A percentile compares a stretch with the other conserved stretches of the same genome.
Conservation (phyloP, 2,888 invertebrate genomes). For the Cyclophora punctaria region DNA sequence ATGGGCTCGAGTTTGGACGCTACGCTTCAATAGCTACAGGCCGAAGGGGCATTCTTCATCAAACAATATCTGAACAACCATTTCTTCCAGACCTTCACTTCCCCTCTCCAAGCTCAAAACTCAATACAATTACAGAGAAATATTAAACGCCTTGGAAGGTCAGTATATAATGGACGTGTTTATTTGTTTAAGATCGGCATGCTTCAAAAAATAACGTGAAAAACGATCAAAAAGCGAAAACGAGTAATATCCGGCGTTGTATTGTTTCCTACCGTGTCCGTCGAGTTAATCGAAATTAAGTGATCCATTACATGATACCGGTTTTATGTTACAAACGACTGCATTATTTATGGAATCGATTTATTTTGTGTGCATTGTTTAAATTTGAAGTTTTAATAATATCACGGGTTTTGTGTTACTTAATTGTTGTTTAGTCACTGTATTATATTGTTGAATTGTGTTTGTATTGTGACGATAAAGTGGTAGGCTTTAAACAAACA, state of each 20-base stretch:
- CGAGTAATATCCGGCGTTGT: conserved; percentile 67
- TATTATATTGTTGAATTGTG: conserved; percentile 17
- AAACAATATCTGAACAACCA: conserved; percentile 27
- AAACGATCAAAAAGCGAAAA: conserved; percentile 63
- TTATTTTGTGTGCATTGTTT: conserved; percentile 47
- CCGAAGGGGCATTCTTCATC: conserved; percentile 45
- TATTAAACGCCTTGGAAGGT: conserved; percentile 17
- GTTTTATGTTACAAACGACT: conserved; percentile 51
- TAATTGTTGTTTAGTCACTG: no score
- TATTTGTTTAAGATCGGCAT: conserved; percentile 52
- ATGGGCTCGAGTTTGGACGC: conserved; percentile 53
- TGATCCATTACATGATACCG: conserved; percentile 71
- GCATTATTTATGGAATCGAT: conserved; percentile 58
- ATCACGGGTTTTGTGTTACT: no score
- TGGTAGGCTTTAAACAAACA: no score
- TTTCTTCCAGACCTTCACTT: conserved; percentile 15
- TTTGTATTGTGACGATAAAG: no score
- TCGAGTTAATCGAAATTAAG: conserved; percentile 69
- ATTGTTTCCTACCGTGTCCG: conserved; percentile 58
- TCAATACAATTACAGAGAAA: conserved; percentile 11
- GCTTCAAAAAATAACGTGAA: conserved; percentile 54
- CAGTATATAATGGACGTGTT: conserved; percentile 30
- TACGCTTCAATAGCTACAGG: conserved; percentile 43
- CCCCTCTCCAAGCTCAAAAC: conserved; percentile 13
- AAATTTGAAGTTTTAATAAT: conserved; percentile 13